Percentiles rank a stretch among this genome's conserved stretches.
phyloP scores from a whole-genome alignment of 2,797 vertebrate species.

The Mallotus villosus region DNA sequence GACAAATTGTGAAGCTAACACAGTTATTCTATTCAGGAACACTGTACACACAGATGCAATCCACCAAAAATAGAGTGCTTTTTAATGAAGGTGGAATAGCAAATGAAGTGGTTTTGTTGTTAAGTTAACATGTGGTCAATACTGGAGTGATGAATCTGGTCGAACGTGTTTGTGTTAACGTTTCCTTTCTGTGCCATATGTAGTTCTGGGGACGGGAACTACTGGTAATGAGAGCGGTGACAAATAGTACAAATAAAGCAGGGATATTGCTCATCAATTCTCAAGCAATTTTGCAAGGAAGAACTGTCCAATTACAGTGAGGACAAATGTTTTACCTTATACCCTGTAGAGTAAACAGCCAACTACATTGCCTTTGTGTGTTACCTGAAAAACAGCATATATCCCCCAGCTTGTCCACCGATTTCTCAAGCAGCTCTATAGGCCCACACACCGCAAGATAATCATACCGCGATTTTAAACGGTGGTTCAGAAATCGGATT shows the following conservation, averaged over 20 bases:
- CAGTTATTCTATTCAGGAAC: constrained; percentile 58
- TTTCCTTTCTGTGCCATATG: constrained; percentile 56
- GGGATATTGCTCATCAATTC: constrained; percentile 60
- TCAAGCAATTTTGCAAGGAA: constrained; percentile 49
- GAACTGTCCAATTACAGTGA: constrained; percentile 17
- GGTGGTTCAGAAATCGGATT: constrained; percentile 50
- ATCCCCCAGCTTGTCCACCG: neutral
- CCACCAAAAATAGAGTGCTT: constrained; percentile 46
- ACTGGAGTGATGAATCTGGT: constrained; percentile 49
- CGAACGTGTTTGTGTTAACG: constrained; percentile 46
- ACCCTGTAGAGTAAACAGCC: neutral
- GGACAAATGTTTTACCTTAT: neutral
- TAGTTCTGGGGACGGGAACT: constrained; percentile 37
- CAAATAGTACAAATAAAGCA: constrained; percentile 57
- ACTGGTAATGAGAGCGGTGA: constrained; percentile 56
- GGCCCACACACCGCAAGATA: constrained; percentile 9
- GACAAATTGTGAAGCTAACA: constrained; percentile 65
- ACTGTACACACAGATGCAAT: constrained; percentile 64
- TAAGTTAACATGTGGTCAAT: constrained; percentile 72
- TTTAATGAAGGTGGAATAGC: constrained; percentile 62
- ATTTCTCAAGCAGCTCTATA: neutral
- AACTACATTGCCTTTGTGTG: neutral
- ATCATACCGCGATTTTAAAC: constrained; percentile 5
- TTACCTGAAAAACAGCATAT: neutral
- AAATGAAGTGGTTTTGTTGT: constrained; percentile 67